phyloP scores from a whole-genome alignment of 2,113 vertebrate species.

The Oriolus oriolus region DNA sequence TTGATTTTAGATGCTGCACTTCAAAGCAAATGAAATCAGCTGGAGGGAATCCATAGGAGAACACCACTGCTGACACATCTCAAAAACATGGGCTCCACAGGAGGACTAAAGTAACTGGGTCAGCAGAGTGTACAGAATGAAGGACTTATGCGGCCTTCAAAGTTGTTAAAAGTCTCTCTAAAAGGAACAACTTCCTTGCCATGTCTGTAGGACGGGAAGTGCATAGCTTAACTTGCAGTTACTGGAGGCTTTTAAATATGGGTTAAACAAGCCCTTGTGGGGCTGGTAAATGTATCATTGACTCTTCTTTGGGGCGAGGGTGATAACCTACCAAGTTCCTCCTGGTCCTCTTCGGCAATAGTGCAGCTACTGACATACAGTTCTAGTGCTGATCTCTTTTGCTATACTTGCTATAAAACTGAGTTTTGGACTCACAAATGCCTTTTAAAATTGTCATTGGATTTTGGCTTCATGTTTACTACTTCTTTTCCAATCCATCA shows the following conservation, averaged over 20 bases:
- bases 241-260: not conserved
- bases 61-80: not conserved
- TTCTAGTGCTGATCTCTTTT: not conserved
- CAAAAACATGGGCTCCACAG: not conserved
- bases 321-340: not conserved
- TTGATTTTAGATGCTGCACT: not conserved
- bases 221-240: not conserved
- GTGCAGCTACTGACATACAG: not conserved
- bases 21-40: not conserved
- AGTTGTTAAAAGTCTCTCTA: not conserved
- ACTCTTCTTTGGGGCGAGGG: not conserved
- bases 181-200: not conserved
- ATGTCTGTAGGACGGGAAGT: not conserved
- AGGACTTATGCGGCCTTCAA: not conserved
- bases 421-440: not conserved
- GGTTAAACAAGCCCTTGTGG: not conserved
- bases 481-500: not conserved
- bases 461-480: not conserved
- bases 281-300: not conserved
- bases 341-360: not conserved
- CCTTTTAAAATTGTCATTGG: not conserved
- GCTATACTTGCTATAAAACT: not conserved
- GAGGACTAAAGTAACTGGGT: not conserved
- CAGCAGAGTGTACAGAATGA: not conserved
- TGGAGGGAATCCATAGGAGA: not conserved